Evolutionary conservation across 2,113 vertebrate species (phyloP), one percentile per base, ranked within the genome.

Genomic region (Takifugu bimaculatus): DNA sequence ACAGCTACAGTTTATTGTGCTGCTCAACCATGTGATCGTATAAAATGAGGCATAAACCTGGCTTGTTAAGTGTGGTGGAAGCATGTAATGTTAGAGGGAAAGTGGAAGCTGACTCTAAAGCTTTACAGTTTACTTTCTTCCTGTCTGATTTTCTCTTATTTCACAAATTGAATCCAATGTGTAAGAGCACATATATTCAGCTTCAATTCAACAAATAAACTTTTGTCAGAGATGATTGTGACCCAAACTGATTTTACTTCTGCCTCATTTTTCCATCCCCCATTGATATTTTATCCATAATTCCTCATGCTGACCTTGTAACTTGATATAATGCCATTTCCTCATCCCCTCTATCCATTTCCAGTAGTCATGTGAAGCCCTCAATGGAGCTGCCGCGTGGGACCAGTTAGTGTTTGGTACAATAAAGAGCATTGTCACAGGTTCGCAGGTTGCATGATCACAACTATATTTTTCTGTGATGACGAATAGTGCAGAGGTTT

Each of bases 361-460:
- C 32, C 59, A 70, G 26, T 3, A 65, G 65, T 80, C 72, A 84
- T 75, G 70, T 70, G 70, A 82, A 77, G 26, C 47, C 67, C 35
- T 71, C 53, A 73, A 64, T 66, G 63, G 9, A 62, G 59, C 66
- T 70, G 68, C 78, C 67, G 52, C 51, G 54, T 63, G 72, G 63
- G 52, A 53, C 25, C 0, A 3, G 49, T 58, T 64, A 53, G 44
- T 27, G n/a, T 69, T 44, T 50, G 53, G 53, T 15, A 39, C 35
- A 39, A 39, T 55, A 35, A n/a, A 70, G 63, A 57, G 44, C 14
- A 57, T 26, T 51, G 10, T 15, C 60, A 65, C 27, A 67, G 7
- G 13, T 68, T 54, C 32, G 32, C 5, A 54, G 29, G 35, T 69
- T 29, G 35, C 13, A 53, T 55, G 15, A 28, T 53, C 50, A 27